Base-by-base conservation (phyloP, 2,113 vertebrate genomes). In the Psettodes erumei region DNA sequence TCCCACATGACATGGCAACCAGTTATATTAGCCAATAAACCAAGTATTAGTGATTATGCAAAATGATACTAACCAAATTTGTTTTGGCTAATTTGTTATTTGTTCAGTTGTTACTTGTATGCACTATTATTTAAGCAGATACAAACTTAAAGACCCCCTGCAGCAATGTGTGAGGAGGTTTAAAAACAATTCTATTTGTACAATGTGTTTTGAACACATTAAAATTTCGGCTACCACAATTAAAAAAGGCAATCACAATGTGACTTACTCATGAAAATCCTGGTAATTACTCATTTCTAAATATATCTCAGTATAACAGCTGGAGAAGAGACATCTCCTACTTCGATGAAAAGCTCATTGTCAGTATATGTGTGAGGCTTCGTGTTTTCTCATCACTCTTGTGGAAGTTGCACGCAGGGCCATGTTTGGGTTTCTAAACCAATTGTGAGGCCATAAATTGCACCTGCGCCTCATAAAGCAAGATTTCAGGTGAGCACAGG, bases 281-380 rank as follows among this genome's bases (percentile, higher is more conserved):
- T 12, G 13, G 43, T 69, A n/a, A n/a, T n/a, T n/a, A n/a, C n/a
- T n/a, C 1, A 33, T 59, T 71, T 28, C 18, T 59, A 48, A 71
- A n/a, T n/a, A n/a, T n/a, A n/a, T n/a, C n/a, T n/a, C n/a, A n/a
- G 55, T 71, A 10, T 0, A 67, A 27, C 15, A 27, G 32, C 6
- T 8, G 40, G 25, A 32, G 9, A 28, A 30, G 28, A 35, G 23
- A 28, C 10, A 21, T 37, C 30, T 43, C 30, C 21, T 58, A 27
- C 30, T 13, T 42, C 8, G 51, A 6, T 50, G 16, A 28, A 37
- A 48, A 38, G 55, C 38, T n/a, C 0, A 10, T 23, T 42, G 6
- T 37, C 27, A 33, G 30, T 19, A 8, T 47, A 7, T 28, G 6
- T 37, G 32, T 30, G 10, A 32, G 11, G 40, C 18, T 59, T 63